Evolutionary conservation across 2,797 vertebrate genomes (phyloP), one percentile per base, ranked within the genome.

Genomic region (Myotis myotis): DNA sequence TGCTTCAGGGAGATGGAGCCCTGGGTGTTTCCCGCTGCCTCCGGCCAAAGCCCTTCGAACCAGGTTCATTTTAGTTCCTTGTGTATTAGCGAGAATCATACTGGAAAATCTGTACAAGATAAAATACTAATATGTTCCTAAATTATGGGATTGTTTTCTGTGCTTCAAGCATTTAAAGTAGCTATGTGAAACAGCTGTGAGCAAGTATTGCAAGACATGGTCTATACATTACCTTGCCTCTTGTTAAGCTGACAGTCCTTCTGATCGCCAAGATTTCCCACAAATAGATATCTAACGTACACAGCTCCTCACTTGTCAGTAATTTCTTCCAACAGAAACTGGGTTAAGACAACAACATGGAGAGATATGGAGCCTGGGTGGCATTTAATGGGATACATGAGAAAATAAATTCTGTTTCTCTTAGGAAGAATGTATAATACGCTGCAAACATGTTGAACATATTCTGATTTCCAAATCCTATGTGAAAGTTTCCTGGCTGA

Each of bases 91-190:
- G 87, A 66, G 76, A 95, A 81, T 94, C 89, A 89, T 62, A 81
- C 72, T 86, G 74, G 89, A 92, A 97, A 95, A 96, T 96, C 95
- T 93, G 30, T 71, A 53, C 41, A 84, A 88, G 85, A 92, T 93
- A 82, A 94, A 91, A 95, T 80, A 82, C 82, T 74, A 92, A 89
- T 89, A 84, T 83, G 62, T 89, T 96, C 57, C 66, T 92, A 96
- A 97, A 96, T 96, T 90, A 96, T 85, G 60, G 79, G 85, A 94
- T 95, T 95, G 86, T 92, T 96, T 92, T 85, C 92, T 92, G 28
- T 71, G 70, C 75, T 95, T 64, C 28, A 87, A 94, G 47, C 60
- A 85, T 49, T 95, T 94, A 90, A 86, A 95, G 30, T 84, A 78
- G 87, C 87, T 90, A 62, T 38, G 5, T 80, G 75, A 94, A 90